Percentiles rank a stretch among this genome's conserved stretches.
Conservation (phyloP, 2,888 invertebrate species). For the Athrips mouffetella region DNA sequence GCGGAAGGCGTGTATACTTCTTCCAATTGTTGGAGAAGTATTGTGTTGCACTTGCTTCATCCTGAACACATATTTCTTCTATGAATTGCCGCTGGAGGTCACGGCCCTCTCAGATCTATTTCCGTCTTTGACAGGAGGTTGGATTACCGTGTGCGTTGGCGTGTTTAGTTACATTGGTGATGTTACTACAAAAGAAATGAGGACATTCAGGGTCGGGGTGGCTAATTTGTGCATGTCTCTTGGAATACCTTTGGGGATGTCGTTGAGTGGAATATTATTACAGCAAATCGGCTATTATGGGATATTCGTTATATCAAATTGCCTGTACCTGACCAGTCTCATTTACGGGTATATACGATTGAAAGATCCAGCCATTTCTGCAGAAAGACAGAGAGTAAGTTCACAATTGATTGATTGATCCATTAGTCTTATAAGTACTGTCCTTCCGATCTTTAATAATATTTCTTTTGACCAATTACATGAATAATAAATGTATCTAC, state of each 20-base stretch:
- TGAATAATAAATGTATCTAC: too few species aligned
- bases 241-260: constrained; percentile 79
- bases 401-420: constrained; percentile 9
- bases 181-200: constrained; percentile 77
- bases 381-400: constrained; percentile 66
- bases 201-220: constrained; percentile 81
- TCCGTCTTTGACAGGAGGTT: constrained; percentile 77
- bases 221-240: constrained; percentile 80
- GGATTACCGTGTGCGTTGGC: constrained; percentile 79
- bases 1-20: constrained; percentile 87
- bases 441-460: too few species aligned
- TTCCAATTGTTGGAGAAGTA: constrained; percentile 89
- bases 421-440: too few species aligned
- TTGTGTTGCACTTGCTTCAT: constrained; percentile 87
- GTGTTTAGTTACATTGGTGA: constrained; percentile 82
- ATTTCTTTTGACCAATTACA: too few species aligned
- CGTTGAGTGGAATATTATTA: constrained; percentile 74
- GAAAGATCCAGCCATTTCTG: constrained; percentile 63
- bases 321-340: constrained; percentile 71
- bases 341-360: constrained; percentile 70
- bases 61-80: constrained; percentile 86
- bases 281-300: constrained; percentile 73
- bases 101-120: constrained; percentile 76
- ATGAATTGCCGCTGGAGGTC: constrained; percentile 77
- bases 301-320: constrained; percentile 70